phyloP scores from a whole-genome alignment of 2,797 vertebrate species.

The Galago senegalensis region DNA sequence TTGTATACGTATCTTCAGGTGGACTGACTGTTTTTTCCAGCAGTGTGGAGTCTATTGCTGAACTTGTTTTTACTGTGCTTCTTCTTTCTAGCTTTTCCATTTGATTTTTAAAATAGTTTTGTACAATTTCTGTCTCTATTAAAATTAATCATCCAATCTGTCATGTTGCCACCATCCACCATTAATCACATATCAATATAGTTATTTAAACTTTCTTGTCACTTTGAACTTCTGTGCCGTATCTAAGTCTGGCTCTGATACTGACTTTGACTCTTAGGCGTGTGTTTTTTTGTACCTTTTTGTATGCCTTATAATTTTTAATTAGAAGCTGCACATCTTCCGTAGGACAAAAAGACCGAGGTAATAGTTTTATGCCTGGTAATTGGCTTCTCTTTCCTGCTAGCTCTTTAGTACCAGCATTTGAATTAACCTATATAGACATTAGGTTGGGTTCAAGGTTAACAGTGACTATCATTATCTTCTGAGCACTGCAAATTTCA shows the following conservation, averaged over 20 bases:
- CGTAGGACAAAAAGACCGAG: neutral
- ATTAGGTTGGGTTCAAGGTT: neutral
- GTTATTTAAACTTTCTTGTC: slow-evolving; percentile 1
- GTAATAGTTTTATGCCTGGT: neutral
- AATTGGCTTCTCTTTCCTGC: neutral
- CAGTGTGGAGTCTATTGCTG: neutral
- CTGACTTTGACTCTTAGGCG: neutral
- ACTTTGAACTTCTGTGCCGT: neutral
- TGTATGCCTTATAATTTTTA: neutral
- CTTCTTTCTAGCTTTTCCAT: neutral
- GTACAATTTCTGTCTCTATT: neutral
- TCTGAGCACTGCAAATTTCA: neutral
- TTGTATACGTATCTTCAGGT: neutral
- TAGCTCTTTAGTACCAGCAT: neutral
- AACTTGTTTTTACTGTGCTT: neutral
- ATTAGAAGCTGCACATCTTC: neutral
- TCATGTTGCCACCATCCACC: neutral
- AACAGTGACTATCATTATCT: neutral
- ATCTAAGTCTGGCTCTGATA: neutral
- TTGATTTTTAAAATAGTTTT: neutral
- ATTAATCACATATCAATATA: slow-evolving; percentile 35
- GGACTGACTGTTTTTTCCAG: neutral
- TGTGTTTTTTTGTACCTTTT: neutral
- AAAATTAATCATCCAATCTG: slow-evolving; percentile 45
- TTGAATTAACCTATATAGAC: neutral